A percentile compares a stretch with the other conserved stretches of the same genome.
Conservation (phyloP, 2,888 invertebrate genomes). For the Teleogryllus oceanicus region DNA sequence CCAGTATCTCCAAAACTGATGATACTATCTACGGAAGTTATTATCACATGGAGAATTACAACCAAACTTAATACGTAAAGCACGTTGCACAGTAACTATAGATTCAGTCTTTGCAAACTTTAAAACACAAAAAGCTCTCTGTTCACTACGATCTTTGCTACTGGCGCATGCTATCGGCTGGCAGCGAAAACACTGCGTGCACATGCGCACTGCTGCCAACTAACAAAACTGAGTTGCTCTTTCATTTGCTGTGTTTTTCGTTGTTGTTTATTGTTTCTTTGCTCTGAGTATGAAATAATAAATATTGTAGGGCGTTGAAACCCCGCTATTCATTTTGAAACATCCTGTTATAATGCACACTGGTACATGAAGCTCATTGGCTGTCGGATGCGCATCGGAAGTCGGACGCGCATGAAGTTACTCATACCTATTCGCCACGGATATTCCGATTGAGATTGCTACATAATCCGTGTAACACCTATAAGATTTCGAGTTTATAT, state of each 20-base stretch:
- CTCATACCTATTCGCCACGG: no score
- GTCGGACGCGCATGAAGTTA: no score
- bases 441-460: no score
- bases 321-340: not conserved
- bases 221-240: conserved; percentile 18
- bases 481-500: no score
- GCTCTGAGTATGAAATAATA: not conserved
- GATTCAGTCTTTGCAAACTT: not conserved
- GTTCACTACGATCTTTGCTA: conserved; percentile 20
- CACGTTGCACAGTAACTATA: conserved; percentile 19
- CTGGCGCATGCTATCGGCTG: not conserved
- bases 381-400: no score
- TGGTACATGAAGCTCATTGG: no score
- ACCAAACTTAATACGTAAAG: not conserved
- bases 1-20: not conserved
- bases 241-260: not conserved
- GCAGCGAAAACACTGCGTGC: not conserved
- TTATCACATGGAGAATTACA: conserved; percentile 1
- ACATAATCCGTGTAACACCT: no score
- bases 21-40: conserved; percentile 5
- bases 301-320: not conserved
- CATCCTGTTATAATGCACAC: no score
- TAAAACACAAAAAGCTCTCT: conserved; percentile 11
- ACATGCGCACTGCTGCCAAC: not conserved
- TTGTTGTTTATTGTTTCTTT: no score